Conservation (phyloP, 2,113 vertebrate genomes). For the Acrocephalus kingi region DNA sequence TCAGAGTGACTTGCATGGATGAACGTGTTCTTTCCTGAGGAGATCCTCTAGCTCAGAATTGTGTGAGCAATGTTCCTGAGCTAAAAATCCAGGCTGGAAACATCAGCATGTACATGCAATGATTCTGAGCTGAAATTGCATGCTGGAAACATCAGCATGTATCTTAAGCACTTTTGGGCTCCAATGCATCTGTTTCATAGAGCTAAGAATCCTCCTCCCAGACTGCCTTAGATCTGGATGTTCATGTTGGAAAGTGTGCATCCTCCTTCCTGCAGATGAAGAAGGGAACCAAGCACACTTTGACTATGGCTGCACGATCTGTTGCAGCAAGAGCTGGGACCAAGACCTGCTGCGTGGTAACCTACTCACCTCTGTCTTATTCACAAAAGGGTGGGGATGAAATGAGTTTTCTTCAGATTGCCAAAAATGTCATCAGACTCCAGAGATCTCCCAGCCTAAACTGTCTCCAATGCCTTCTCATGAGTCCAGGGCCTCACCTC, state of each 20-base stretch:
- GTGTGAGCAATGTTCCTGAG: background rate
- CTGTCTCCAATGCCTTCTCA: slow-evolving; percentile 40
- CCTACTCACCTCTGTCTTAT: slow-evolving; percentile 26
- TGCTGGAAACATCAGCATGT: background rate
- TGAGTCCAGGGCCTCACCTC: slow-evolving; percentile 48
- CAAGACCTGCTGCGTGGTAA: slow-evolving; percentile 24
- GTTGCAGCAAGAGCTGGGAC: background rate
- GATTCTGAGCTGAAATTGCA: fast-evolving
- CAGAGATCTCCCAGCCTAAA: slow-evolving; percentile 43
- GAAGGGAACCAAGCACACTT: background rate
- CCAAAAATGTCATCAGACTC: slow-evolving; percentile 50
- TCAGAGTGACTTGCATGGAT: background rate
- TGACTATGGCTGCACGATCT: fast-evolving
- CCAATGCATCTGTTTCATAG: background rate
- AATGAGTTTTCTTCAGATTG: slow-evolving; percentile 36
- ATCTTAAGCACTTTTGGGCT: background rate
- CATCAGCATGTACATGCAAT: background rate
- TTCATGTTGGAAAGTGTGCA: background rate
- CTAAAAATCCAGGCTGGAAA: background rate
- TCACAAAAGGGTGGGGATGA: slow-evolving; percentile 34
- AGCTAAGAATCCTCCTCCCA: background rate
- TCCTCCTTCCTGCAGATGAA: background rate
- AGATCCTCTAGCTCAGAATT: background rate
- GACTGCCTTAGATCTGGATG: background rate
- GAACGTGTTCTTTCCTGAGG: background rate